phyloP scores from a whole-genome alignment of 2,113 vertebrate genomes.

The Heterotis niloticus region DNA sequence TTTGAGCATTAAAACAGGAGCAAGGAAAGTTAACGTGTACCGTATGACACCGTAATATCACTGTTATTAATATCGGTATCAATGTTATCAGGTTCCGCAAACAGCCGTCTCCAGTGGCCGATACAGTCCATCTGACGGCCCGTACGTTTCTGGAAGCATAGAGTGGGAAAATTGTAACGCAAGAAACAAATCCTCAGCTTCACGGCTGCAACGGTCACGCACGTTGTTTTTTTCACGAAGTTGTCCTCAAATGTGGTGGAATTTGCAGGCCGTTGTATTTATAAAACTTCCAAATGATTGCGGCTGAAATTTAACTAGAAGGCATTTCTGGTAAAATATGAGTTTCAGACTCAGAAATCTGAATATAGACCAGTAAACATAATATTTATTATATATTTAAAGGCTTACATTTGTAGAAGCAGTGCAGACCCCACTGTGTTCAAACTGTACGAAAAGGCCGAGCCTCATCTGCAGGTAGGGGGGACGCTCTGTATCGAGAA shows the following conservation, averaged over 20 bases:
- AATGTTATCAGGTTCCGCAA: too few relatives aligned
- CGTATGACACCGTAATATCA: too few relatives aligned
- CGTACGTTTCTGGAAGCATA: too few relatives aligned
- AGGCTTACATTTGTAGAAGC: not conserved
- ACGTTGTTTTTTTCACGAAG: not conserved
- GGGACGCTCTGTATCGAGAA: too few relatives aligned
- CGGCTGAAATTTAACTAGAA: not conserved
- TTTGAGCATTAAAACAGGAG: too few relatives aligned
- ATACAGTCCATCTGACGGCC: too few relatives aligned
- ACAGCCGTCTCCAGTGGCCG: too few relatives aligned
- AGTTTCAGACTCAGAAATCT: not conserved
- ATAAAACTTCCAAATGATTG: not conserved
- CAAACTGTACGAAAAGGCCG: not conserved
- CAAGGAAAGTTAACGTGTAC: too few relatives aligned
- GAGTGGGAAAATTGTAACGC: too few relatives aligned
- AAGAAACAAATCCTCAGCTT: too few relatives aligned
- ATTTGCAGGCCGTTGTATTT: not conserved
- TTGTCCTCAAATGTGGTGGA: not conserved
- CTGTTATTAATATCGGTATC: too few relatives aligned
- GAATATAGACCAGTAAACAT: not conserved
- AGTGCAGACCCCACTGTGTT: not conserved
- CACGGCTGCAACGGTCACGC: not conserved
- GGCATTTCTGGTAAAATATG: not conserved
- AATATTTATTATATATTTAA: not conserved
- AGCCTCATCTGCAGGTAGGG: not conserved